Evolutionary conservation across 2,888 invertebrate genomes (phyloP).

Genomic region (Colletes collaris): DNA sequence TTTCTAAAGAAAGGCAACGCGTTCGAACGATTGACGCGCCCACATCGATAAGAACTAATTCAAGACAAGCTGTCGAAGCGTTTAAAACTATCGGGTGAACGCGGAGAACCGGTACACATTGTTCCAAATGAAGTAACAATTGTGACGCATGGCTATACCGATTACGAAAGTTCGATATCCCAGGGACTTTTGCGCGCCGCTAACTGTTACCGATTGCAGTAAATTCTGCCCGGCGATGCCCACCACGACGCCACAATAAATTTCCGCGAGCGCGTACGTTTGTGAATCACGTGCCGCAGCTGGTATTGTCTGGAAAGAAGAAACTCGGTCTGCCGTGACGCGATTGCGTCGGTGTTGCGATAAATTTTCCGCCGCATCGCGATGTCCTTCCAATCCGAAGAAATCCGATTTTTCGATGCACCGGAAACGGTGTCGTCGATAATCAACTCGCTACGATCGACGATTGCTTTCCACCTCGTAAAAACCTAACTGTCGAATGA

Average conservation of each 20-base stretch:
- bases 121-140: constrained; percentile 52
- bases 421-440: constrained; percentile 19
- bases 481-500: too few relatives aligned
- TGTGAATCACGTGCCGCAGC: constrained; percentile 65
- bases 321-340: constrained; percentile 55
- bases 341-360: constrained; percentile 59
- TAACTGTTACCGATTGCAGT: constrained; percentile 61
- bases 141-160: constrained; percentile 38
- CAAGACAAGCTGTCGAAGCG: background rate
- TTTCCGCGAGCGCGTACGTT: constrained; percentile 59
- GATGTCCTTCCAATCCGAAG: constrained; percentile 43
- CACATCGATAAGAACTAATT: constrained; percentile 17
- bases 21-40: background rate
- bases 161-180: constrained; percentile 61
- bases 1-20: too few relatives aligned
- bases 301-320: constrained; percentile 61
- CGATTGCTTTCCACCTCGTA: too few relatives aligned
- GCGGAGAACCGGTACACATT: constrained; percentile 12
- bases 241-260: constrained; percentile 59
- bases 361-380: constrained; percentile 59
- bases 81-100: constrained; percentile 8
- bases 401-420: constrained; percentile 21
- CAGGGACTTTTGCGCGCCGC: constrained; percentile 57
- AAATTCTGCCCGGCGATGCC: constrained; percentile 60
- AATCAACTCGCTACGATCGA: background rate